phyloP scores from a whole-genome alignment of 1,140 invertebrate genomes.

The Pygmarrhopalites habei region DNA sequence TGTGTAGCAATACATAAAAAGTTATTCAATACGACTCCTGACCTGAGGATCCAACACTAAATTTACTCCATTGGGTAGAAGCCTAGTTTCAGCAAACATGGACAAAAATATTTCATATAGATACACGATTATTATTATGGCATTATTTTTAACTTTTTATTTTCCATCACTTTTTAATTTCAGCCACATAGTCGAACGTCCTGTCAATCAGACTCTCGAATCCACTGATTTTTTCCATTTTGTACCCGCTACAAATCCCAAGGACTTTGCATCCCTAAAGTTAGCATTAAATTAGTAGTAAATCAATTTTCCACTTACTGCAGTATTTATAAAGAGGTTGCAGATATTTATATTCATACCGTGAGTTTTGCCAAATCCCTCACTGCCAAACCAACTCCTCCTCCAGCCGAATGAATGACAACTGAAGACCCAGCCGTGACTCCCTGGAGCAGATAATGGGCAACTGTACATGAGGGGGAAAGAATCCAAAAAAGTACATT shows the following conservation, averaged over 20 bases:
- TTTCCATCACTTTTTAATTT: slow-evolving; percentile 81
- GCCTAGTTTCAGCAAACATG: slow-evolving; percentile 52
- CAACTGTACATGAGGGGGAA: too few relatives aligned
- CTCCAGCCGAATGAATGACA: slow-evolving; percentile 75
- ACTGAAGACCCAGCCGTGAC: slow-evolving; percentile 69
- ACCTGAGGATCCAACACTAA: slow-evolving; percentile 78
- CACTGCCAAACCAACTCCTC: slow-evolving; percentile 54
- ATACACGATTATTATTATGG: not conserved
- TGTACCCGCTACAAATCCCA: slow-evolving; percentile 74
- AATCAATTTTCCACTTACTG: too few relatives aligned
- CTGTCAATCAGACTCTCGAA: slow-evolving; percentile 70
- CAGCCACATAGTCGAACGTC: slow-evolving; percentile 67
- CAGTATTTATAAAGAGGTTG: too few relatives aligned
- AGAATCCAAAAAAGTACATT: too few relatives aligned
- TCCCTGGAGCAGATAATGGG: slow-evolving; percentile 78
- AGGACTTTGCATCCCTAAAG: slow-evolving; percentile 52
- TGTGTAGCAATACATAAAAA: too few relatives aligned
- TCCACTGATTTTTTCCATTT: slow-evolving; percentile 70
- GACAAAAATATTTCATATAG: slow-evolving; percentile 14
- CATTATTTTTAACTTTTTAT: too few relatives aligned
- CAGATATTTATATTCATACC: too few relatives aligned
- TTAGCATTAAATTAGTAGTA: too few relatives aligned
- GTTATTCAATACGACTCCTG: too few relatives aligned
- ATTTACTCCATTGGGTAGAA: slow-evolving; percentile 77
- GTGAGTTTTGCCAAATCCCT: slow-evolving; percentile 24